Percentiles rank a stretch among this genome's conserved stretches.
These are phyloP conservation scores for Polydrusus tereticollis DNA, from an alignment of 2,888 invertebrate species.

Conservation along the genomic window DNA sequence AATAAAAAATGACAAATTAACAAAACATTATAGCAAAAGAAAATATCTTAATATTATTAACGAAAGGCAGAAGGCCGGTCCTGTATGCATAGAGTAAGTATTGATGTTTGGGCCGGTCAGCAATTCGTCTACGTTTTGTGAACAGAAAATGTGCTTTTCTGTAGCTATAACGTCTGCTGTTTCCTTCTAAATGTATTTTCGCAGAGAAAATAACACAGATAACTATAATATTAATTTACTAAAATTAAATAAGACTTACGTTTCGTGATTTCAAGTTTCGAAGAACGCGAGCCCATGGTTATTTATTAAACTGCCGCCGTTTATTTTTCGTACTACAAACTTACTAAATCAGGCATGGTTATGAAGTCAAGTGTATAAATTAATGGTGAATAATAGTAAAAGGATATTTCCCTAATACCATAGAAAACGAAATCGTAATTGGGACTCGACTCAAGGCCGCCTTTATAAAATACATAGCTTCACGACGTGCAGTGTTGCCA, in stretches of 20 bases:
- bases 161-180: too few relatives aligned
- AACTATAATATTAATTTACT: background rate
- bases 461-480: background rate
- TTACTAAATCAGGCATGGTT: background rate
- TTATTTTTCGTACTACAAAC: background rate
- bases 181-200: background rate
- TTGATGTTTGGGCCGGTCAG: background rate
- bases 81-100: background rate
- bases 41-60: too few relatives aligned
- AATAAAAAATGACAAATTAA: too few relatives aligned
- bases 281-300: constrained; percentile 37
- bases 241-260: constrained; percentile 27
- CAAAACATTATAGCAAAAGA: too few relatives aligned
- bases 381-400: constrained; percentile 1
- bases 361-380: background rate
- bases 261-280: constrained; percentile 42
- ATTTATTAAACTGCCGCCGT: background rate
- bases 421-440: background rate
- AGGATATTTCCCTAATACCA: constrained; percentile 35
- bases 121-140: too few relatives aligned
- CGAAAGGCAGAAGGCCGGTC: background rate
- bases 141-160: too few relatives aligned
- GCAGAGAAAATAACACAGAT: background rate
- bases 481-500: background rate
- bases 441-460: constrained; percentile 1